Evolutionary conservation across 2,888 invertebrate species (phyloP).

Genomic region (Nemapogon koenigi): DNA sequence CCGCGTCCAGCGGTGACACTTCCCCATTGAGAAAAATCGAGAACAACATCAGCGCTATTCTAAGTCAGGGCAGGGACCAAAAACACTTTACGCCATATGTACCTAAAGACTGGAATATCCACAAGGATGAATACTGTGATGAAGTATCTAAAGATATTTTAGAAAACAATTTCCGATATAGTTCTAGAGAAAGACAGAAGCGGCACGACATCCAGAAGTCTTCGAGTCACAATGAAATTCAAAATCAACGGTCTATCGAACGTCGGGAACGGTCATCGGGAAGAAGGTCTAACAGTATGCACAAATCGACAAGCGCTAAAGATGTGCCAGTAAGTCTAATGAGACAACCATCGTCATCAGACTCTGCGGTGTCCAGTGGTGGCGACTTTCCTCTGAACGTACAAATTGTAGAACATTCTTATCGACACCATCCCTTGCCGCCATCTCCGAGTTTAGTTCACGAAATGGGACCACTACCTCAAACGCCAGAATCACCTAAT

Average conservation of each 20-base stretch:
- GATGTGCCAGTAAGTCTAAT: conserved; percentile 69
- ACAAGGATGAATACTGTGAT: conserved; percentile 64
- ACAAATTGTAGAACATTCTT: conserved; percentile 69
- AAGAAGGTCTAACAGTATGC: conserved; percentile 69
- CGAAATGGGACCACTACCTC: conserved; percentile 54
- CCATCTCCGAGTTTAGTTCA: conserved; percentile 45
- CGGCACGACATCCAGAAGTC: conserved; percentile 67
- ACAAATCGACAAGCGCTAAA: conserved; percentile 77
- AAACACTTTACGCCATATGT: conserved; percentile 58
- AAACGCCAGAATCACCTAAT: conserved; percentile 56
- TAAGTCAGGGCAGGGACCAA: conserved; percentile 66
- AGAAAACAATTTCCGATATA: conserved; percentile 58
- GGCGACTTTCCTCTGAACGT: conserved; percentile 69
- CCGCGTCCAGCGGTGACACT: conserved; percentile 66
- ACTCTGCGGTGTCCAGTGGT: conserved; percentile 57
- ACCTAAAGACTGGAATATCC: conserved; percentile 65
- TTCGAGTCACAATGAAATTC: conserved; percentile 68
- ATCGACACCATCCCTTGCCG: conserved; percentile 48
- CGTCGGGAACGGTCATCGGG: conserved; percentile 53
- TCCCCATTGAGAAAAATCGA: conserved; percentile 75
- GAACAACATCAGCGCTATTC: conserved; percentile 73
- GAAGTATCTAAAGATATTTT: conserved; percentile 58
- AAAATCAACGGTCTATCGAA: conserved; percentile 56
- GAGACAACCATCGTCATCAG: conserved; percentile 57
- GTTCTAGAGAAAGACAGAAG: conserved; percentile 60